phyloP scores from a whole-genome alignment of 2,888 invertebrate genomes.

The Habrosyne pyritoides region DNA sequence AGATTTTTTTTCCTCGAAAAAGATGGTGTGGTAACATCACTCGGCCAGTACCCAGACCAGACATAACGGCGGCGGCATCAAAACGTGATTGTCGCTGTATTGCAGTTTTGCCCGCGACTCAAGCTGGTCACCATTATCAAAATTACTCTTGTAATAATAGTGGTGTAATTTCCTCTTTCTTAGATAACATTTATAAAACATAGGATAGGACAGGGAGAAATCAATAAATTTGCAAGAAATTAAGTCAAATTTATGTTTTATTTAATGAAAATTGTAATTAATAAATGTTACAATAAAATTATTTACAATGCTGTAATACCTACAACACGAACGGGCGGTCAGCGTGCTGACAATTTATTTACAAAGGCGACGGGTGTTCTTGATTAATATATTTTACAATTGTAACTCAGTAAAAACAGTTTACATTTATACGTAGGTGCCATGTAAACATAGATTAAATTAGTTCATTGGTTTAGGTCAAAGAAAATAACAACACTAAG shows the following conservation, averaged over 20 bases:
- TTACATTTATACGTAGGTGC: neutral
- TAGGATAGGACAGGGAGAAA: neutral
- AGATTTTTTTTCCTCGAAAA: no score
- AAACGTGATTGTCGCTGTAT: no score
- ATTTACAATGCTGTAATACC: slow-evolving; percentile 78
- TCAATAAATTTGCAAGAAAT: slow-evolving; percentile 16
- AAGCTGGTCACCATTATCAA: no score
- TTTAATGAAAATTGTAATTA: slow-evolving; percentile 81
- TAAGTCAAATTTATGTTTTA: slow-evolving; percentile 72
- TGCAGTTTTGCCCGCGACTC: no score
- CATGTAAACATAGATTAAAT: neutral
- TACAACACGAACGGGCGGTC: slow-evolving; percentile 59
- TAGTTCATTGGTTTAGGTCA: neutral
- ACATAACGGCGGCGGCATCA: no score
- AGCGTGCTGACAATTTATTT: slow-evolving; percentile 61
- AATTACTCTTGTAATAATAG: no score
- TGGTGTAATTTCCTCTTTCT: no score
- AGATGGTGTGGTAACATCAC: no score
- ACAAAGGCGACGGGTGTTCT: slow-evolving; percentile 62
- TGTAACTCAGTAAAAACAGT: neutral
- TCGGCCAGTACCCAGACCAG: no score
- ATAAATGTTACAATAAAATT: slow-evolving; percentile 80
- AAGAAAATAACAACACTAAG: neutral
- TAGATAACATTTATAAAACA: no score
- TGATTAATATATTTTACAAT: slow-evolving; percentile 1